Conservation (phyloP, 2,113 vertebrate genomes). For the Mustela nigripes region DNA sequence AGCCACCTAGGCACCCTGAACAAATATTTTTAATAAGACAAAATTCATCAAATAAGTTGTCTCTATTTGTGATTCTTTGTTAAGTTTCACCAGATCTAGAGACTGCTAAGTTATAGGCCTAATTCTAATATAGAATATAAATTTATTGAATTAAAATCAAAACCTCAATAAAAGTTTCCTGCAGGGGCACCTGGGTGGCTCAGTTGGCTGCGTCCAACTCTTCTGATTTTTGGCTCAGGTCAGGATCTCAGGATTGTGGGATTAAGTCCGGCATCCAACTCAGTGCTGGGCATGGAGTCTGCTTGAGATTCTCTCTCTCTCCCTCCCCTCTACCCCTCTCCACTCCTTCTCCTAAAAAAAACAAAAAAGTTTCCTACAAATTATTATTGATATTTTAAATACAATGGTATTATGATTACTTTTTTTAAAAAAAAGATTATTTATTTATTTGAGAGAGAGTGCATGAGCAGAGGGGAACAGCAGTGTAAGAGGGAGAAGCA, state of each 20-base stretch:
- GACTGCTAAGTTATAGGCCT: not conserved
- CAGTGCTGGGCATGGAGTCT: not conserved
- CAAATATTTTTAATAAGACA: conserved; percentile 16
- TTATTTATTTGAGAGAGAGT: too few relatives aligned
- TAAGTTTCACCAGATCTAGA: not conserved
- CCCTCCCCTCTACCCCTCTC: not conserved
- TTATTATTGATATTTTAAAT: not conserved
- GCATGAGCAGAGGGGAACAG: too few relatives aligned
- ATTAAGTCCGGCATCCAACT: not conserved
- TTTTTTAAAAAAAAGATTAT: too few relatives aligned
- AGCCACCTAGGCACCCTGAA: not conserved
- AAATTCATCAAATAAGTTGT: not conserved
- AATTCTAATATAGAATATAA: not conserved
- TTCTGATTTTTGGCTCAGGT: not conserved
- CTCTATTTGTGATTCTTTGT: not conserved
- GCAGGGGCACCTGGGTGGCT: not conserved
- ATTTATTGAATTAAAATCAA: not conserved
- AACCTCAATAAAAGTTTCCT: not conserved
- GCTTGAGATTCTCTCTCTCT: not conserved
- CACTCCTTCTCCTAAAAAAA: not conserved
- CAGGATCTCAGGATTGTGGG: not conserved
- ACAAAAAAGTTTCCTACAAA: not conserved
- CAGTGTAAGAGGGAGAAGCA: too few relatives aligned
- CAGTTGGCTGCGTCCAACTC: not conserved
- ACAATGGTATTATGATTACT: not conserved